Evolutionary conservation across 2,797 vertebrate genomes (phyloP).

Genomic region (Pseudochirops cupreus): DNA sequence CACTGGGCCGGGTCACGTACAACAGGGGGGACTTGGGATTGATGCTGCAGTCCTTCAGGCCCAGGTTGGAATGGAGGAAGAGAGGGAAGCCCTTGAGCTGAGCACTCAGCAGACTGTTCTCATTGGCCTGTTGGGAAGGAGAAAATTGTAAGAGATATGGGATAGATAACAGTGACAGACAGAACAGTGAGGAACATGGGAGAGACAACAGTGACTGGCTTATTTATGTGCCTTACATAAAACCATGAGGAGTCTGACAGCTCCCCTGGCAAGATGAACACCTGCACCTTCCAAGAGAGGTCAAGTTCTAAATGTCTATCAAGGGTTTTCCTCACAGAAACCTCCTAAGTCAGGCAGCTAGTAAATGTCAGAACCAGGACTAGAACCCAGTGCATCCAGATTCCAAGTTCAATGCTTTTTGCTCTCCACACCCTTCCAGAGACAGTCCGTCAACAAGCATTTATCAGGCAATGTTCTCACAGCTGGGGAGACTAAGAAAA

Average conservation of each 20-base stretch:
- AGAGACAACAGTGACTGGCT: neutral
- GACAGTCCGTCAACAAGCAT: neutral
- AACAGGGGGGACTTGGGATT: slow-evolving; percentile 97
- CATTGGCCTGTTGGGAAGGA: slow-evolving; percentile 91
- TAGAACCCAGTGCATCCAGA: too few relatives aligned
- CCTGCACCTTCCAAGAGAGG: neutral
- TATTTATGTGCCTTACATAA: neutral
- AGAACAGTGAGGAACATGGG: neutral
- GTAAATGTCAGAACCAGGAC: neutral
- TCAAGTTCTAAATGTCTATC: neutral
- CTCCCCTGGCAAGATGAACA: neutral
- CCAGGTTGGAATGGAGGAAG: slow-evolving; percentile 98
- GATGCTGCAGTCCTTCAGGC: slow-evolving; percentile 97
- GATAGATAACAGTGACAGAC: neutral
- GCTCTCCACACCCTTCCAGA: neutral
- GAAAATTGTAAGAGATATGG: neutral
- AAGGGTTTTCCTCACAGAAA: neutral
- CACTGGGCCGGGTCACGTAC: slow-evolving; percentile 94
- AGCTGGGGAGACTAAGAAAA: neutral
- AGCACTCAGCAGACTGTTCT: slow-evolving; percentile 98
- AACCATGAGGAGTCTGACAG: neutral
- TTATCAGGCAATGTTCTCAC: neutral
- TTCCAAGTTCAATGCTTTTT: neutral
- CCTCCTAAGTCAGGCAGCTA: neutral
- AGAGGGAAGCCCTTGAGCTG: slow-evolving; percentile 99